Conservation (phyloP, 2,888 invertebrate genomes). For the Hesperia comma region DNA sequence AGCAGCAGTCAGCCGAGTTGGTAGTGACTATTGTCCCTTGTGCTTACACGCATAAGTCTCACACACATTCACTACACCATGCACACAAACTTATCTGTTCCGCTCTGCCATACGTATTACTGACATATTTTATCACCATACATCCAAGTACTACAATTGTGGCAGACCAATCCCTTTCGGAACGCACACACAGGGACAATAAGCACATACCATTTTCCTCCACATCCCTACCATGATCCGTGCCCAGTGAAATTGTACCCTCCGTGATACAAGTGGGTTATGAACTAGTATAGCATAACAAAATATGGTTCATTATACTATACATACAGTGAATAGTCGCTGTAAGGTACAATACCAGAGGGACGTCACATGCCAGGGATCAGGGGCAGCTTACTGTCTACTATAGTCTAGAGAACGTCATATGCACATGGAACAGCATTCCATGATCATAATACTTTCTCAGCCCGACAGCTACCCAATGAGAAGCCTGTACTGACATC, state of each 20-base stretch:
- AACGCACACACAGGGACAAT: conserved; percentile 16
- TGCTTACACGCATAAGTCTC: conserved; percentile 25
- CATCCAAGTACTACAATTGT: conserved; percentile 1
- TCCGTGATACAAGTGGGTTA: conserved; percentile 34
- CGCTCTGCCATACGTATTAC: conserved; percentile 34
- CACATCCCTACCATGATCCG: conserved; percentile 67
- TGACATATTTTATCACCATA: conserved; percentile 24
- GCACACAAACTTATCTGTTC: conserved; percentile 30
- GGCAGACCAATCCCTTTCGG: neutral
- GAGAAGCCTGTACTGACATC: conserved; percentile 53
- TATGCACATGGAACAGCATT: conserved; percentile 66
- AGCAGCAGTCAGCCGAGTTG: conserved; percentile 62
- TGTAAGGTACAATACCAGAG: conserved; percentile 64
- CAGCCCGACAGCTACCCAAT: conserved; percentile 66
- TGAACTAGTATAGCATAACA: neutral
- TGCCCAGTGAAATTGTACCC: conserved; percentile 66
- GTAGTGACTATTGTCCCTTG: conserved; percentile 48
- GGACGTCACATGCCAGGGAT: conserved; percentile 66
- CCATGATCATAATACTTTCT: conserved; percentile 74
- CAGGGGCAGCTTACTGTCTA: conserved; percentile 68
- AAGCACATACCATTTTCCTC: conserved; percentile 64
- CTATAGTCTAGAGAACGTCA: conserved; percentile 76
- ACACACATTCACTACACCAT: conserved; percentile 47
- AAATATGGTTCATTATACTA: neutral
- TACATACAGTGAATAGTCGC: conserved; percentile 22